These are phyloP conservation scores for Neoascia interrupta DNA, from an alignment of 2,888 invertebrate species.

Conservation along the genomic window DNA sequence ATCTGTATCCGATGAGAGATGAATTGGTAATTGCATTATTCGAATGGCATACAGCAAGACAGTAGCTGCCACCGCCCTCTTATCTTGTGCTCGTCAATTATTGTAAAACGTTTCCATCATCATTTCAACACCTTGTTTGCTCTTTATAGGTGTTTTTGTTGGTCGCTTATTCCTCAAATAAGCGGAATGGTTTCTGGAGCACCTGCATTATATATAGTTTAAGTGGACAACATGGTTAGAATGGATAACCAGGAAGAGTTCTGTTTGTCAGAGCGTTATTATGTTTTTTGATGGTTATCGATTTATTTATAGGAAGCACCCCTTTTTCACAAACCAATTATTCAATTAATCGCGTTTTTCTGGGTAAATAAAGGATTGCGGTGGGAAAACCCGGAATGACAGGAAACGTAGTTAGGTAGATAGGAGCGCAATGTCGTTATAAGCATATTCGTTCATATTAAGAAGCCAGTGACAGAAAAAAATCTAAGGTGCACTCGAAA, in stretches of 20 bases:
- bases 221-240: too few species aligned
- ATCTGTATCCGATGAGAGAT: constrained; percentile 20
- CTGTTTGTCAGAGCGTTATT: constrained; percentile 32
- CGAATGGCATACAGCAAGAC: constrained; percentile 50
- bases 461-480: too few species aligned
- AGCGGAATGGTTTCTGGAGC: constrained; percentile 52
- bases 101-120: constrained; percentile 67
- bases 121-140: constrained; percentile 67
- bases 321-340: constrained; percentile 47
- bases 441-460: too few species aligned
- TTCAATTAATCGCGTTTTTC: constrained; percentile 51
- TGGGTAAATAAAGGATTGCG: constrained; percentile 44
- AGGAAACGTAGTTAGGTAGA: too few species aligned
- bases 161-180: constrained; percentile 2
- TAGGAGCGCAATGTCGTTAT: too few species aligned
- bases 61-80: constrained; percentile 56
- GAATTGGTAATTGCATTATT: constrained; percentile 55
- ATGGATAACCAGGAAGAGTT: constrained; percentile 20
- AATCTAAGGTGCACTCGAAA: too few species aligned
- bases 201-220: constrained; percentile 58
- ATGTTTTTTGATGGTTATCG: constrained; percentile 58
- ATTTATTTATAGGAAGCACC: constrained; percentile 59
- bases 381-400: constrained; percentile 12
- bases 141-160: constrained; percentile 22
- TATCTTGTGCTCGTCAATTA: constrained; percentile 56